A percentile compares a stretch with the other conserved stretches of the same genome.
Evolutionary conservation across 2,888 invertebrate species (phyloP).

Genomic region (Chironomus riparius): DNA sequence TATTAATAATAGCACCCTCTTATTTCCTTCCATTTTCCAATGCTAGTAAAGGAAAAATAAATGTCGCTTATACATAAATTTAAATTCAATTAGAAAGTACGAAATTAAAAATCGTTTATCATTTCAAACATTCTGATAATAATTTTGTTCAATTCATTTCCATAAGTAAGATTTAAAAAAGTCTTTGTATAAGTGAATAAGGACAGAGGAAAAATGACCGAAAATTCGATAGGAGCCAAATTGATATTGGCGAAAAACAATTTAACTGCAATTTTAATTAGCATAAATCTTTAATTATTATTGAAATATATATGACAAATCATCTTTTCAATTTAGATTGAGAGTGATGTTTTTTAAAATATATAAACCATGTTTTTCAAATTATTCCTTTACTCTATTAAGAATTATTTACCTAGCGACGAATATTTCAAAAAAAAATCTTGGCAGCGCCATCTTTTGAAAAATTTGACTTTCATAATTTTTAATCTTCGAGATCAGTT

Average conservation of each 20-base stretch:
- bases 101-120: slow-evolving; percentile 25
- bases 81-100: slow-evolving; percentile 20
- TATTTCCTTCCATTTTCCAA: neutral
- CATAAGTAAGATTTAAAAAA: neutral
- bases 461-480: too few species aligned
- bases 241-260: neutral
- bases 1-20: slow-evolving; percentile 8
- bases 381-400: too few species aligned
- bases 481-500: too few species aligned
- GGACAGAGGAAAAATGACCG: neutral
- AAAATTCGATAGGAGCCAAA: neutral
- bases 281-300: neutral
- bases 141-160: neutral
- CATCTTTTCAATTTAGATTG: too few species aligned
- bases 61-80: neutral
- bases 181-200: neutral
- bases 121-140: neutral
- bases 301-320: too few species aligned
- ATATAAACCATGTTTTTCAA: too few species aligned
- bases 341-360: too few species aligned
- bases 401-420: too few species aligned
- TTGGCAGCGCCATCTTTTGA: too few species aligned
- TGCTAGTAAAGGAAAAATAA: neutral
- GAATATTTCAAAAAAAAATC: too few species aligned
- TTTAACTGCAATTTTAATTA: neutral